A percentile compares a stretch with the other conserved stretches of the same genome.
phyloP scores from a whole-genome alignment of 2,113 vertebrate species.

The Antechinus flavipes region DNA sequence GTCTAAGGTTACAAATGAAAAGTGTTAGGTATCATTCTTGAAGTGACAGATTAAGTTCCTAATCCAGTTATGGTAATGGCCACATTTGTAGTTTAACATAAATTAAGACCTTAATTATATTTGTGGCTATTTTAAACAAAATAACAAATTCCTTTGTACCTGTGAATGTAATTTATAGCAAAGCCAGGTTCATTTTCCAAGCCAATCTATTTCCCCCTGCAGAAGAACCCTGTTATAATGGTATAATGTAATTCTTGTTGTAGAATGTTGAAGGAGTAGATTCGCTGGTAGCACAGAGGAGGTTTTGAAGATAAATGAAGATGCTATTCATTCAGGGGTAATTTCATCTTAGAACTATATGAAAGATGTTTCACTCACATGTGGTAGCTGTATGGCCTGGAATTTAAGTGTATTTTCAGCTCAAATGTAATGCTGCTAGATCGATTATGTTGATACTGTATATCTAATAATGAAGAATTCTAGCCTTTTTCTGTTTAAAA shows the following conservation, averaged over 20 bases:
- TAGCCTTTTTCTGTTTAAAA: slow-evolving; percentile 78
- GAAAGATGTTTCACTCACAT: slow-evolving; percentile 92
- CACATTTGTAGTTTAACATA: slow-evolving; percentile 98
- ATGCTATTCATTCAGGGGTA: slow-evolving; percentile 99
- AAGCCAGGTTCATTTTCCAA: slow-evolving; percentile 97
- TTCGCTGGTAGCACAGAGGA: slow-evolving; percentile 93
- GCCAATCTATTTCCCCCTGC: slow-evolving; percentile 96
- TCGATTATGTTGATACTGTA: slow-evolving; percentile 85
- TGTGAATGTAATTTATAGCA: slow-evolving; percentile 99
- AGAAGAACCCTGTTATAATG: slow-evolving; percentile 94
- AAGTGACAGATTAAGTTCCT: slow-evolving; percentile 96
- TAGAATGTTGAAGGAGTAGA: slow-evolving; percentile 91
- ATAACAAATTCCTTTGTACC: slow-evolving; percentile 97
- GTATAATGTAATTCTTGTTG: slow-evolving; percentile 92
- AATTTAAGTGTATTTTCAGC: slow-evolving; percentile 84
- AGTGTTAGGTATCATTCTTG: slow-evolving; percentile 95
- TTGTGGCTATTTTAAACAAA: slow-evolving; percentile 99
- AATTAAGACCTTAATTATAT: slow-evolving; percentile 99
- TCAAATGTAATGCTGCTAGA: slow-evolving; percentile 80
- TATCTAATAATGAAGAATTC: slow-evolving; percentile 85
- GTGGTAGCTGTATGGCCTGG: slow-evolving; percentile 79
- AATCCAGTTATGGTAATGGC: slow-evolving; percentile 98
- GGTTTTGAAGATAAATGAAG: slow-evolving; percentile 99
- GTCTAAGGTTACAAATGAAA: slow-evolving; percentile 98
- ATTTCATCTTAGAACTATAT: slow-evolving; percentile 96